phyloP scores from a whole-genome alignment of 2,113 vertebrate species.

The Corythornis vintsioides region DNA sequence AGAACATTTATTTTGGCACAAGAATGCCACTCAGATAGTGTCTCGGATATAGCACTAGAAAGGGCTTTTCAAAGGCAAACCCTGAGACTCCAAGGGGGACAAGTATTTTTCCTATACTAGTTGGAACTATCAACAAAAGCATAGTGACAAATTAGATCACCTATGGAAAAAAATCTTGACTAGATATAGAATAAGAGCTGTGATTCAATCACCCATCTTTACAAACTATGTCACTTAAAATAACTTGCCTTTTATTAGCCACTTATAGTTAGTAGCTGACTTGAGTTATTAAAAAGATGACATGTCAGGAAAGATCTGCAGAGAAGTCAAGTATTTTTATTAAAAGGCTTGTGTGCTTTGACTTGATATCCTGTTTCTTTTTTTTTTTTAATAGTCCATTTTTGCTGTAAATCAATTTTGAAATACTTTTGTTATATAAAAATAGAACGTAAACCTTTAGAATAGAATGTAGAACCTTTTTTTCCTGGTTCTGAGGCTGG shows the following conservation, averaged over 20 bases:
- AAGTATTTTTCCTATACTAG: background rate
- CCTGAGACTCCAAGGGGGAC: fast-evolving
- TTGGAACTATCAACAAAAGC: background rate
- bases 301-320: background rate
- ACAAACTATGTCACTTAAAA: background rate
- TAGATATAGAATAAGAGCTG: background rate
- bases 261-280: background rate
- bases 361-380: background rate
- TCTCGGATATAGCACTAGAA: background rate
- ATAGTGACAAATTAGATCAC: background rate
- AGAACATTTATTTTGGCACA: background rate
- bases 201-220: background rate
- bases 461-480: too few species aligned
- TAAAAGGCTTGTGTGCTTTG: background rate
- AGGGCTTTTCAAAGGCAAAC: background rate
- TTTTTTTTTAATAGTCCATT: background rate
- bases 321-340: background rate
- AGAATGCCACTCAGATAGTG: background rate
- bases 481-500: background rate
- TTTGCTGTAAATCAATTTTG: background rate
- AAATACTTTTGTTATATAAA: background rate
- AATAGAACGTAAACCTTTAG: background rate
- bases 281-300: background rate
- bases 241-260: background rate
- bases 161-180: background rate